phyloP scores from a whole-genome alignment of 1,140 invertebrate genomes.

The Helicoverpa zea region DNA sequence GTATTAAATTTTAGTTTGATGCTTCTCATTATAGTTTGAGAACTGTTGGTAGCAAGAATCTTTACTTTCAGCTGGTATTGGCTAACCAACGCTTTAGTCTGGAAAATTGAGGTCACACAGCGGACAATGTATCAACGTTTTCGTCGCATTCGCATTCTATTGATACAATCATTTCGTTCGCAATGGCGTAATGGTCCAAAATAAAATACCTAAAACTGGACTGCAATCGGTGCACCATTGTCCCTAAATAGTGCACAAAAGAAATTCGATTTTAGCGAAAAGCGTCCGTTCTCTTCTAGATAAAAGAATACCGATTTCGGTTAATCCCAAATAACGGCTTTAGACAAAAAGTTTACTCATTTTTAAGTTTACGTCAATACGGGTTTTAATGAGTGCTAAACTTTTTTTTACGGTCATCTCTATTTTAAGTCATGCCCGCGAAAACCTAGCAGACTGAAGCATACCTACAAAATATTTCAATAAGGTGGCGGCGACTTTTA shows the following conservation, averaged over 20 bases:
- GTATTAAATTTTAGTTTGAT: constrained; percentile 33
- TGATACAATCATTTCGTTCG: constrained; percentile 71
- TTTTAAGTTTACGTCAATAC: background rate
- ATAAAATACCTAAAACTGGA: constrained; percentile 75
- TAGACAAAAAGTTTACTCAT: background rate
- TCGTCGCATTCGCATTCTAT: constrained; percentile 62
- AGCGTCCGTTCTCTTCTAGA: constrained; percentile 53
- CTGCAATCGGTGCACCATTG: constrained; percentile 77
- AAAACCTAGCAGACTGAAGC: background rate
- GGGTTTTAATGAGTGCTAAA: background rate
- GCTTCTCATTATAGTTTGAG: constrained; percentile 32
- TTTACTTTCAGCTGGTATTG: constrained; percentile 14
- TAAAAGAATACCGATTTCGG: constrained; percentile 48
- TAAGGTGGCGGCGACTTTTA: background rate
- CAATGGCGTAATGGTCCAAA: constrained; percentile 75
- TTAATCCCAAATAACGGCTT: constrained; percentile 21
- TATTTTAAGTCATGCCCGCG: too few species aligned
- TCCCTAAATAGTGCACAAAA: constrained; percentile 76
- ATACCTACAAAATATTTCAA: background rate
- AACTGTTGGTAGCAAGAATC: constrained; percentile 28
- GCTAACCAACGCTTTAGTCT: constrained; percentile 36
- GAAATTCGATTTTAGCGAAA: constrained; percentile 70
- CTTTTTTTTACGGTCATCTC: background rate
- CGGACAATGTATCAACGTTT: constrained; percentile 44
- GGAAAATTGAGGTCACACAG: constrained; percentile 37